Base-by-base conservation (phyloP, 92 coral and sea anemone genomes). In the Palythoa heliodiscus region DNA sequence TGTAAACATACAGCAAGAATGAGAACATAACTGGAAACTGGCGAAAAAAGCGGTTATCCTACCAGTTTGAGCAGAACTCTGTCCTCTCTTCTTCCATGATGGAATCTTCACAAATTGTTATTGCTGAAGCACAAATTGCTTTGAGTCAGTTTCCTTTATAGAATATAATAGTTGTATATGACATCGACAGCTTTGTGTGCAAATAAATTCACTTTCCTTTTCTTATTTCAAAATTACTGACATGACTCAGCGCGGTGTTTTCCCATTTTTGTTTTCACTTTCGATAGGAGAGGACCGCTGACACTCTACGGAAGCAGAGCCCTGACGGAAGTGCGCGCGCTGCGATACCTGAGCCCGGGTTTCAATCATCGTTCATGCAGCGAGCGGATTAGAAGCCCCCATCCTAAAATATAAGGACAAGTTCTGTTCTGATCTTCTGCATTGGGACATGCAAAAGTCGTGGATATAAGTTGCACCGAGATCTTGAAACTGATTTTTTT, bases 51-150 rank as follows among this genome's bases (percentile, higher is more conserved):
- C 15, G 13, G 4, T 73, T 16, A 24, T 55, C 83, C 20, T 78
- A 78, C 83, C 83, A 78, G 70, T 78, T 78, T 39, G 83, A 78
- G 57, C 83, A 78, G 70, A 58, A 78, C 4, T 78, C 70, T 3
- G 71, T 78, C 17, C 57, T 61, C 83, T 78, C 83, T 7, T 78
- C 83, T 64, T 78, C 70, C 47, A 47, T 66, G 37, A 25, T 10
- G 37, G 40, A 8, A 43, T 11, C 35, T 15, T 24, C 71, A 24
- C 15, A 55, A 3, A n/a, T 0, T 16, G 71, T 7, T 3, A 24
- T 0, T 22, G 0, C 9, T 67, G 39, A 25, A 0, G n/a, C 71
- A 67, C 29, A 67, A 22, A 67, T 29, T 78, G 37, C 11, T n/a
- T 43, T 9, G 82, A 25, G 13, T 77, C 82, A 67, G 11, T 23